Evolutionary conservation across 23 tunicate genomes (phyloP), one percentile per base, ranked within the genome.

Genomic region (Ciona savignyi): DNA sequence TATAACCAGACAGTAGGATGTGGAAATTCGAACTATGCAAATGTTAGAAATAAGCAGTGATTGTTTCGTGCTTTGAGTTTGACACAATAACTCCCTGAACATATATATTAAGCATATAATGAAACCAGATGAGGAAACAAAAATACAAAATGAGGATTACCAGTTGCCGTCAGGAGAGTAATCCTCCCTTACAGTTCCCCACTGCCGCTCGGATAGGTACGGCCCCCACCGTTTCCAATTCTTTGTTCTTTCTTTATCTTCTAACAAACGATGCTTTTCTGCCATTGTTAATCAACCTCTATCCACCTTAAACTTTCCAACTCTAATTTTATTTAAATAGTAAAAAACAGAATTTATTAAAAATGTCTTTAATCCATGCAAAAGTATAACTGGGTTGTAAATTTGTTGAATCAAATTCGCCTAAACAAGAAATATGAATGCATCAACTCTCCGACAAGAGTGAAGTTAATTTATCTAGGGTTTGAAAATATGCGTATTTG

Each of bases 221-320:
- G 97, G 97, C 0, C 97, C 97, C 97, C 97, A 90, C 2, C 97
- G 73, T 69, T 90, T 83, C 97, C 97, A 90, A 74, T 90, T 90
- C 32, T 77, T 80, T 21, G 33, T 79, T 60, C 97, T 83, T 51
- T 78, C 75, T 33, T 74, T 75, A 64, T 90, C 97, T 30, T 90
- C 97, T 29, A 69, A 20, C 66, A 90, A 78, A 29, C 97, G 63
- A 69, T 67, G 48, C 67, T 79, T 76, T 74, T 90, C 97, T 23
- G 91, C 79, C 83, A 78, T 85, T 11, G 51, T 84, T 61, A n/a
- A n/a, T n/a, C n/a, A n/a, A n/a, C n/a, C n/a, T n/a, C n/a, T n/a
- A n/a, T n/a, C n/a, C n/a, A n/a, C n/a, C n/a, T n/a, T n/a, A n/a
- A n/a, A n/a, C n/a, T n/a, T n/a, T n/a, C n/a, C n/a, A n/a, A n/a